phyloP scores from a whole-genome alignment of 1,140 invertebrate species.

The Drosophila insularis region DNA sequence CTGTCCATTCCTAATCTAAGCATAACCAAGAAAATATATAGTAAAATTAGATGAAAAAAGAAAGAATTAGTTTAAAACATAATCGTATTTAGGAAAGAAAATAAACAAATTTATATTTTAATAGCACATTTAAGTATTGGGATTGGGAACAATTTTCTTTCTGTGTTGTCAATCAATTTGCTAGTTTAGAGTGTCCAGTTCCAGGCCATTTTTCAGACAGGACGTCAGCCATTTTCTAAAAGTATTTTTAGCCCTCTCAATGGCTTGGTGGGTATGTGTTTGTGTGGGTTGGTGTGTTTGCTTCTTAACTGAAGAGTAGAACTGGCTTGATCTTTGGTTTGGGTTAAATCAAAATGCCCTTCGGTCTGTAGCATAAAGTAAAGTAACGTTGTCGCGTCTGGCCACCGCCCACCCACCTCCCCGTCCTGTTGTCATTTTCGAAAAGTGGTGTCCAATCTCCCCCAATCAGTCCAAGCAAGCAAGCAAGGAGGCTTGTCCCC shows the following conservation, averaged over 20 bases:
- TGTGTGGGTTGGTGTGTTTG: constrained; percentile 2
- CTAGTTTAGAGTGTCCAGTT: neutral
- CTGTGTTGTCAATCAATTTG: neutral
- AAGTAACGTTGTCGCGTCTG: constrained; percentile 19
- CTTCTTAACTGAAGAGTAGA: neutral
- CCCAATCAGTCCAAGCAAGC: neutral
- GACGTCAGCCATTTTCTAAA: neutral
- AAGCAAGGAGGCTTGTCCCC: neutral
- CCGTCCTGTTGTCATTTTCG: neutral
- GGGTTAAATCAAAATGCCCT: constrained; percentile 10
- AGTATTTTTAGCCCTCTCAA: constrained; percentile 2
- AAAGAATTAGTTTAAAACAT: no score
- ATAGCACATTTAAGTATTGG: no score
- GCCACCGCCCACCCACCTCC: neutral
- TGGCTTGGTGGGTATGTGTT: no score
- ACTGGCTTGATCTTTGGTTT: constrained; percentile 1
- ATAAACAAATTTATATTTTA: no score
- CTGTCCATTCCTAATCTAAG: no score
- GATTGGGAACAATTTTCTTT: no score
- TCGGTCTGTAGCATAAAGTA: constrained; percentile 11
- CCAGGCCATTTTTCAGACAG: neutral
- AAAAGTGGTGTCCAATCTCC: constrained; percentile 8
- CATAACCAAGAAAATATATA: no score
- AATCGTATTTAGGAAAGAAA: no score
- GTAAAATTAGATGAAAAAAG: no score